phyloP scores from a whole-genome alignment of 53 echinoderm and acorn worm species.

The Apostichopus leukothele region DNA sequence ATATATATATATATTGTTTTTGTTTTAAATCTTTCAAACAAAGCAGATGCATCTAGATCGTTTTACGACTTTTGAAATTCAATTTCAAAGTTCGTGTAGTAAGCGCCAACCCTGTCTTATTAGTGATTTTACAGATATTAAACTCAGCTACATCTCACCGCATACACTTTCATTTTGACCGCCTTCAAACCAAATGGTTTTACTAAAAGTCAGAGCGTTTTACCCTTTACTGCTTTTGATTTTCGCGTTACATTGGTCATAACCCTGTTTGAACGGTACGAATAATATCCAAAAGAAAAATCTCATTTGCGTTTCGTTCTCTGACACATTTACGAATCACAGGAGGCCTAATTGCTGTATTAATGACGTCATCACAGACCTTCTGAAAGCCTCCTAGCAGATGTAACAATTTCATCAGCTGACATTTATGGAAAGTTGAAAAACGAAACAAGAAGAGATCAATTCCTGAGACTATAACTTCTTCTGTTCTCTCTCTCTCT shows the following conservation, averaged over 20 bases:
- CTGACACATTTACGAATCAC: conserved; percentile 7
- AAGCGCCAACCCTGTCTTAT: too few species aligned
- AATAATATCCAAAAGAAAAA: background rate
- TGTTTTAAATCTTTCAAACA: too few species aligned
- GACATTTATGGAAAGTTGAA: background rate
- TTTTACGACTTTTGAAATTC: too few species aligned
- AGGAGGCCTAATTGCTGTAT: background rate
- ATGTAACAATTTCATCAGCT: background rate
- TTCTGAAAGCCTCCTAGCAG: background rate
- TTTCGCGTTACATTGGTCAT: background rate
- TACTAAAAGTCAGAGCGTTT: background rate
- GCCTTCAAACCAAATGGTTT: background rate
- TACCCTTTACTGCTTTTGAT: background rate
- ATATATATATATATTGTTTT: too few species aligned
- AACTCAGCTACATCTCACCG: background rate
- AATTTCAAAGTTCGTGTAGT: too few species aligned
- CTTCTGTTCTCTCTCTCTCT: background rate
- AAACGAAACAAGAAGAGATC: background rate
- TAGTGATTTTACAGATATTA: background rate
- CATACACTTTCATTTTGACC: background rate
- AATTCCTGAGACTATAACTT: background rate
- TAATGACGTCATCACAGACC: background rate
- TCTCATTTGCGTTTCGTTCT: background rate
- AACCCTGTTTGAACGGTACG: background rate
- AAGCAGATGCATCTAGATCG: too few species aligned